Percentiles rank a stretch among this genome's conserved stretches.
These are phyloP conservation scores for Ploceus nigricollis DNA, from an alignment of 2,113 vertebrate species.

Conservation along the genomic window DNA sequence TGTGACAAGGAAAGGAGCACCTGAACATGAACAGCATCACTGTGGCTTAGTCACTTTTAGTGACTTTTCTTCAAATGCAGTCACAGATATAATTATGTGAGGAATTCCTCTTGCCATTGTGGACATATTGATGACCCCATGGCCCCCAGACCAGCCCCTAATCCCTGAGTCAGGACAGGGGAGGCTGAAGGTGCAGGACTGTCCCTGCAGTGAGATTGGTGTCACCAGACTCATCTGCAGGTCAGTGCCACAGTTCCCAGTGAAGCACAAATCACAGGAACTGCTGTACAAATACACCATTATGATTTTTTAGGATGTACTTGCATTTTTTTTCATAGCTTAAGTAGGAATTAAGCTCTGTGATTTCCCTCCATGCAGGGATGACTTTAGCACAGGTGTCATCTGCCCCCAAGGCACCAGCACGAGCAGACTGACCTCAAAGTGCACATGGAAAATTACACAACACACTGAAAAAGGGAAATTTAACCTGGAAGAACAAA, in stretches of 20 bases:
- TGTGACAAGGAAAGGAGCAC: background rate
- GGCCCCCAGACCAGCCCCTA: background rate
- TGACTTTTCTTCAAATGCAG: background rate
- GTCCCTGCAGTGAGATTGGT: background rate
- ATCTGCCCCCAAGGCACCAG: background rate
- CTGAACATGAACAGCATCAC: background rate
- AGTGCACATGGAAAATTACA: background rate
- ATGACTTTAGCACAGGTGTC: background rate
- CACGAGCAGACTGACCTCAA: background rate
- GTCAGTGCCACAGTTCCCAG: fast-evolving
- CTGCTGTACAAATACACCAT: background rate
- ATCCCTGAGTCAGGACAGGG: background rate
- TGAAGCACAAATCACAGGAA: background rate
- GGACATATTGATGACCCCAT: background rate
- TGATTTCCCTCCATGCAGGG: background rate
- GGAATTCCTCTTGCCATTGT: background rate
- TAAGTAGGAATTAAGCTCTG: background rate
- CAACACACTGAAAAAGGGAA: background rate
- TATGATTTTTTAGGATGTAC: background rate
- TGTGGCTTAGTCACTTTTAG: fast-evolving
- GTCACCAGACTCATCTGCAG: fast-evolving
- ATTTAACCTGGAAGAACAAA: background rate
- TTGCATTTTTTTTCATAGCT: background rate
- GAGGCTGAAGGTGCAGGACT: background rate
- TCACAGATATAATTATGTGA: background rate